Evolutionary conservation across 2,797 vertebrate genomes (phyloP), one percentile per base, ranked within the genome.

Genomic region (Coregonus sp.): DNA sequence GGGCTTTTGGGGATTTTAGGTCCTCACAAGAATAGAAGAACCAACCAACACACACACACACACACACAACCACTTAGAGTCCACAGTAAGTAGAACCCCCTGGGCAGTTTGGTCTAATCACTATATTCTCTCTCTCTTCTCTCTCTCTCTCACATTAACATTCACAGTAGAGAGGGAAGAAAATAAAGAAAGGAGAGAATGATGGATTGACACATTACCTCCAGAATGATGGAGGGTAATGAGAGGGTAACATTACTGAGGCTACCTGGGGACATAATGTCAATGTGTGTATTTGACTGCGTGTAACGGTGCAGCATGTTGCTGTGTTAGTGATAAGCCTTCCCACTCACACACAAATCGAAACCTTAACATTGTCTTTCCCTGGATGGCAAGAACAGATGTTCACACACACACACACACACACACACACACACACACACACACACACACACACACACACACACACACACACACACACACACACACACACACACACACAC

Each of bases 401-500:
- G 6, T 14, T 40, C 14, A 35, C 15, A 9, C 66, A 67, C 29
- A 35, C 29, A 67, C 20, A 66, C 63, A 67, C 65, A 66, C 65
- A 66, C 65, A 66, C 65, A 67, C 65, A 67, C 65, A 35, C 65
- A 56, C 35, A 52, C 47, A 74, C 59, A 65, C 33, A 75, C 40
- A 51, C 63, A 75, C 40, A 51, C 14, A 75, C 35, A 50, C 37
- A 50, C 59, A 66, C 20, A 25, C 20, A 75, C 61, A 20, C 47
- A 56, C 54, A 56, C 54, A 56, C 54, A 56, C 54, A 56, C 14
- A 56, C 16, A 56, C 54, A 56, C 25, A 66, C 20, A 66, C 63
- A 66, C 11, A 66, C 66, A 35, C 66, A 35, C 31, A 68, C 31
- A 65, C 31, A 68, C 12, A 68, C 66, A 72, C 70, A 71, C 40